phyloP scores from a whole-genome alignment of 1,140 invertebrate species.

The Agrilus planipennis region DNA sequence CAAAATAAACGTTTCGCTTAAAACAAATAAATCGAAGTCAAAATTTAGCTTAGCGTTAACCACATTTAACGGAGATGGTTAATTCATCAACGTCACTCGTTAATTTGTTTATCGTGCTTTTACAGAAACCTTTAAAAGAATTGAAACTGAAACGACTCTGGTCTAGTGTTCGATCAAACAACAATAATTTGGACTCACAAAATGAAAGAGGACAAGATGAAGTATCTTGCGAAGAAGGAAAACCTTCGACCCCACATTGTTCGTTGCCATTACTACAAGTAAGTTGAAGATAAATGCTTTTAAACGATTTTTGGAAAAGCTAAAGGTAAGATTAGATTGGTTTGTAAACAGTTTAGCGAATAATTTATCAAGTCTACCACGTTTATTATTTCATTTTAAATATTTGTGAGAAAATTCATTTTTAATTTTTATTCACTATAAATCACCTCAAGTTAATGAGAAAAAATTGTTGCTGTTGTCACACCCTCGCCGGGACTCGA shows the following conservation, averaged over 20 bases:
- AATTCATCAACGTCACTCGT: too few relatives aligned
- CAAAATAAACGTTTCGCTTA: too few relatives aligned
- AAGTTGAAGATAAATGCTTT: slow-evolving; percentile 20
- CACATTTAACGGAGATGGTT: too few relatives aligned
- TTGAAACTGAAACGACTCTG: slow-evolving; percentile 41
- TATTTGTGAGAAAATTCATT: neutral
- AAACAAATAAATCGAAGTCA: too few relatives aligned
- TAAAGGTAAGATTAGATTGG: neutral
- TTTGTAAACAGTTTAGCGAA: neutral
- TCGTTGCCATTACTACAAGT: slow-evolving; percentile 52
- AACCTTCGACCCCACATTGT: slow-evolving; percentile 32
- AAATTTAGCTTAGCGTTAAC: too few relatives aligned
- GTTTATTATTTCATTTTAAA: neutral
- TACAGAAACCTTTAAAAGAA: slow-evolving; percentile 46
- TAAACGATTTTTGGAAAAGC: neutral
- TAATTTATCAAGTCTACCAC: neutral
- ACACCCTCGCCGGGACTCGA: too few relatives aligned
- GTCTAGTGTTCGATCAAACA: slow-evolving; percentile 35
- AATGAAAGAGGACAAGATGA: slow-evolving; percentile 21
- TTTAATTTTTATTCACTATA: too few relatives aligned
- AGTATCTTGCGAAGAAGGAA: slow-evolving; percentile 19
- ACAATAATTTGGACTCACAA: slow-evolving; percentile 29
- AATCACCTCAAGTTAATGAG: too few relatives aligned
- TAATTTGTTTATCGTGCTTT: too few relatives aligned
- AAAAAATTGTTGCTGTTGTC: too few relatives aligned